Evolutionary conservation across 2,888 invertebrate genomes (phyloP).

Genomic region (Macrophya annulata): DNA sequence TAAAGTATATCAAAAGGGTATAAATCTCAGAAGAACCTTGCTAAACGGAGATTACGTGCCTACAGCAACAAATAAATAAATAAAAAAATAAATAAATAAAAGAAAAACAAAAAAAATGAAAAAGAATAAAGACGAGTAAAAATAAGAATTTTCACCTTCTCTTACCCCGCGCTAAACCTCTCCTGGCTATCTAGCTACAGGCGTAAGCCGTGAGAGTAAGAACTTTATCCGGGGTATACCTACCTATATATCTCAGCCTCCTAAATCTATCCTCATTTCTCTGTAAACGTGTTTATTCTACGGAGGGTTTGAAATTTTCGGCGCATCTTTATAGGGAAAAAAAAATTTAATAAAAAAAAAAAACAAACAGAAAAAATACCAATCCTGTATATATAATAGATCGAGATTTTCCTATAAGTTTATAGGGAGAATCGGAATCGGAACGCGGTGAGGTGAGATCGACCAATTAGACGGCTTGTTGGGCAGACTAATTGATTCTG

Average conservation of each 20-base stretch:
- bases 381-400: too few relatives aligned
- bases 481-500: conserved; percentile 74
- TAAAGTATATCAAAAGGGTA: conserved; percentile 22
- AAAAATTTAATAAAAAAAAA: not conserved
- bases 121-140: not conserved
- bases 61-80: not conserved
- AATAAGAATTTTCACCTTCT: not conserved
- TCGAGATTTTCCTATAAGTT: conserved; percentile 11
- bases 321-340: not conserved
- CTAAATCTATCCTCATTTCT: conserved; percentile 13
- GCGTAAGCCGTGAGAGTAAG: not conserved
- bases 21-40: conserved; percentile 24
- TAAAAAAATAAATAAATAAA: not conserved
- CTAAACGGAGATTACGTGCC: conserved; percentile 25
- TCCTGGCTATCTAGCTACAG: not conserved
- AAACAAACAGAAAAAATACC: too few relatives aligned
- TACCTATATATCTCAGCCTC: not conserved
- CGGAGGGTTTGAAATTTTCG: not conserved
- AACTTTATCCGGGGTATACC: not conserved
- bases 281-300: not conserved
- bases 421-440: conserved; percentile 17
- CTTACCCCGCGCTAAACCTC: not conserved
- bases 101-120: not conserved
- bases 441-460: conserved; percentile 42
- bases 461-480: conserved; percentile 73